A percentile compares a stretch with the other conserved stretches of the same genome.
Evolutionary conservation across 1,140 invertebrate genomes (phyloP).

Genomic region (Leptestheria dahalacensis): DNA sequence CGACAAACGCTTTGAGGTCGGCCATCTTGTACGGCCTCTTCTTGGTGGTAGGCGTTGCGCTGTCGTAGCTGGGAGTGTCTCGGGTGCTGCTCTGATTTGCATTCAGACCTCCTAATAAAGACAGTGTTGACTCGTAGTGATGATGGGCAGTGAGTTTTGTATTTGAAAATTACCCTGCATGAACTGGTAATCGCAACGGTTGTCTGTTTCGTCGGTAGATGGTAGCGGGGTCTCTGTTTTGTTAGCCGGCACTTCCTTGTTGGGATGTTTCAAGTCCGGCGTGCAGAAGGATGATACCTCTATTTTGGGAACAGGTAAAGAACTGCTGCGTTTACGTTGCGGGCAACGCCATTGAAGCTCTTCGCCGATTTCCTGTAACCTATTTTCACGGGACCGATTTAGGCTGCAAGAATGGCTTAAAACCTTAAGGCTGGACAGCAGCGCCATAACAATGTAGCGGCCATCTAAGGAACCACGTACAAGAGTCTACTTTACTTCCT

Average conservation of each 20-base stretch:
- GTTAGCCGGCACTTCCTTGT: constrained; percentile 9
- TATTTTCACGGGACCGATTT: too few relatives aligned
- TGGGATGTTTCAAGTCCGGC: neutral
- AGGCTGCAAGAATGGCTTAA: too few relatives aligned
- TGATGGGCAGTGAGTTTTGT: too few relatives aligned
- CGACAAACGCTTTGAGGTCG: constrained; percentile 73
- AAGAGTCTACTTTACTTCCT: neutral
- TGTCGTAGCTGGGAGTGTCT: constrained; percentile 40
- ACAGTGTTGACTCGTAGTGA: too few relatives aligned
- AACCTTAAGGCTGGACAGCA: neutral
- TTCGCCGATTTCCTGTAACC: constrained; percentile 61
- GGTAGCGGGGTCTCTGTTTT: too few relatives aligned
- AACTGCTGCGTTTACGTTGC: constrained; percentile 66
- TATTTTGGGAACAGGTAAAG: constrained; percentile 73
- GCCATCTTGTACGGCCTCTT: constrained; percentile 78
- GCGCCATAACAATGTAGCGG: neutral
- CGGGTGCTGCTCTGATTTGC: neutral
- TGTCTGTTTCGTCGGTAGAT: constrained; percentile 12
- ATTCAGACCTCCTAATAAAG: neutral
- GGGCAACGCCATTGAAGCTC: constrained; percentile 49
- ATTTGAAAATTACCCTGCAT: neutral
- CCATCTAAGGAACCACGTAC: neutral
- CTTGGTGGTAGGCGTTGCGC: constrained; percentile 28
- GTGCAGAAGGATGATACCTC: constrained; percentile 25
- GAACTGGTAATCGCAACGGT: neutral